Evolutionary conservation across 2,888 invertebrate species (phyloP), one percentile per base, ranked within the genome.

Genomic region (Conchocele bisecta): DNA sequence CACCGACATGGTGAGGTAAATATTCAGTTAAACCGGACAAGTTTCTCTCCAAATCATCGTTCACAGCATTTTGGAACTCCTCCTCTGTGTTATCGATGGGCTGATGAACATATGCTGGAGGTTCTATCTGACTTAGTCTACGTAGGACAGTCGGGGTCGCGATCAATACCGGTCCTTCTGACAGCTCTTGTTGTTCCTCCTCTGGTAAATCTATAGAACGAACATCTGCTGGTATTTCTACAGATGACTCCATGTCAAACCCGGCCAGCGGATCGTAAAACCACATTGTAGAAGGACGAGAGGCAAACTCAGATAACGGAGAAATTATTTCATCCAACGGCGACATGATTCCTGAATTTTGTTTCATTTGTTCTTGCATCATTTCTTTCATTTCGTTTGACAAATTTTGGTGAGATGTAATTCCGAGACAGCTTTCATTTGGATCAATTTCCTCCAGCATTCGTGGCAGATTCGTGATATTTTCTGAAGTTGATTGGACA

Each of bases 21-120:
- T 53, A 68, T 9, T 67, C 53, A 26, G 64, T 56, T 15, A 71
- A 26, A 42, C 71, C 71, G 11, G 84, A 75, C 75, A 84, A 76
- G 46, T 82, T 79, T 17, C 84, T 67, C 58, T 85, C 86, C 29
- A 76, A 61, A 28, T 84, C 86, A 44, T 78, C 79, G 70, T 87
- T 85, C 11, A 87, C 69, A 20, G 81, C 85, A 76, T 86, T 86
- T 53, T 86, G 83, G 37, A 81, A 76, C 41, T 81, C 85, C 64
- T 86, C 84, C 28, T 77, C 75, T 33, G 77, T 65, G 68, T 80
- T 78, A 51, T 83, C 83, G 15, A 77, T 65, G 3, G 71, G 69
- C 26, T 77, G 67, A 42, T 75, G 79, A 20, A 69, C 67, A 20
- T 60, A 65, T 48, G 41, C 59, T 3, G 54, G 39, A 1, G 75